A percentile compares a stretch with the other conserved stretches of the same genome.
These are phyloP conservation scores for Lobophora halterata DNA, from an alignment of 2,888 invertebrate species.

Conservation along the genomic window DNA sequence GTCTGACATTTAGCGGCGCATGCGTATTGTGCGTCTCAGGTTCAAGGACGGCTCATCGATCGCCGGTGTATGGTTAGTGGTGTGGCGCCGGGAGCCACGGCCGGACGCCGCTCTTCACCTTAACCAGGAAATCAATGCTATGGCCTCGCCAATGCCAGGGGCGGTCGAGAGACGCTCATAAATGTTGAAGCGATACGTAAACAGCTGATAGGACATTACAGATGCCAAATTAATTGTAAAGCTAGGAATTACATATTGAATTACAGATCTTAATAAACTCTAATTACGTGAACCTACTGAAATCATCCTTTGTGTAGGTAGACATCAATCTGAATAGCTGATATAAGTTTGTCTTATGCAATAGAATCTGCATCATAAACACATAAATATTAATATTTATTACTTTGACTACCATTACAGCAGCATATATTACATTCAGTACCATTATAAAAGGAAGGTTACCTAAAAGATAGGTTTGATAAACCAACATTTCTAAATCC, in stretches of 20 bases:
- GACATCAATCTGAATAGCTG: too few species aligned
- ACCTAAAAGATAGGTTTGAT: background rate
- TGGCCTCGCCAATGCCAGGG: constrained; percentile 53
- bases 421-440: too few species aligned
- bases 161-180: constrained; percentile 23
- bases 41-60: constrained; percentile 76
- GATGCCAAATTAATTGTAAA: too few species aligned
- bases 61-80: constrained; percentile 54
- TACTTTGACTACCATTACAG: too few species aligned
- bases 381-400: too few species aligned
- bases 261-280: too few species aligned
- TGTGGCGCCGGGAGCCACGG: constrained; percentile 53
- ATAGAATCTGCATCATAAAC: too few species aligned
- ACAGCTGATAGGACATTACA: constrained; percentile 8
- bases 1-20: constrained; percentile 61
- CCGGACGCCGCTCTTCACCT: constrained; percentile 55
- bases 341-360: too few species aligned
- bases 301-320: too few species aligned
- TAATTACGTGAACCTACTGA: too few species aligned
- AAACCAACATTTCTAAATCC: background rate
- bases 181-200: constrained; percentile 3
- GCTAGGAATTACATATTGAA: too few species aligned
- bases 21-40: constrained; percentile 55
- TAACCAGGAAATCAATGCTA: constrained; percentile 49
- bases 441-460: background rate